Evolutionary conservation across 2,797 vertebrate genomes (phyloP).

Genomic region (Peromyscus eremicus): DNA sequence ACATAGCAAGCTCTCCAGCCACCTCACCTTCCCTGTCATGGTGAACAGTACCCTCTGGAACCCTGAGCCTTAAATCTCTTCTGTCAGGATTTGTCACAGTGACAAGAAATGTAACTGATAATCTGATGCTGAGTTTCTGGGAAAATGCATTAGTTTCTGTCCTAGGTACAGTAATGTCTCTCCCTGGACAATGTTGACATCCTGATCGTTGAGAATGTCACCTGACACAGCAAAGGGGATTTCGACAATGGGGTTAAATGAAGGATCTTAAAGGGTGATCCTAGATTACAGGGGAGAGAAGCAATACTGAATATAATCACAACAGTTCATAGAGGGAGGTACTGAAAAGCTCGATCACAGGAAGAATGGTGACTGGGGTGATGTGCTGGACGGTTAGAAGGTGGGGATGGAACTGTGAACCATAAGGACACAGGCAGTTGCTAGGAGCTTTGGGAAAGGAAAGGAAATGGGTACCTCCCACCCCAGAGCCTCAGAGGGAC

Average conservation of each 20-base stretch:
- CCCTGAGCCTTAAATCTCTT: not conserved
- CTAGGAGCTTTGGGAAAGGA: not conserved
- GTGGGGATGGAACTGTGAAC: fast-evolving
- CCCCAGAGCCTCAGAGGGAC: not conserved
- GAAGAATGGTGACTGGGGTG: fast-evolving
- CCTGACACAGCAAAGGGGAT: not conserved
- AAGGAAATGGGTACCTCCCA: not conserved
- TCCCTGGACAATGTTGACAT: fast-evolving
- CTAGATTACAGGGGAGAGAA: not conserved
- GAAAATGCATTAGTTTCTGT: not conserved
- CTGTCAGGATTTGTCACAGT: not conserved
- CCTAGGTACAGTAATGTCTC: not conserved
- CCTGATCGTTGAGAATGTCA: not conserved
- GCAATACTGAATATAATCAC: not conserved
- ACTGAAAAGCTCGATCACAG: too few relatives aligned
- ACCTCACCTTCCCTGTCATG: not conserved
- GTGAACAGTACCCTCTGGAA: not conserved
- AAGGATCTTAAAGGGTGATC: not conserved
- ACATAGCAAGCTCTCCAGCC: not conserved
- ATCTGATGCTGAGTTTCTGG: not conserved
- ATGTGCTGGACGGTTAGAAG: fast-evolving
- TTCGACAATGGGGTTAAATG: not conserved
- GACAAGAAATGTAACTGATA: not conserved
- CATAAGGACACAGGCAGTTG: not conserved
- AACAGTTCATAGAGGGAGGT: fast-evolving